Percentiles rank a stretch among this genome's conserved stretches.
phyloP scores from a whole-genome alignment of 1,140 invertebrate genomes.

The Zaprionus ghesquierei region DNA sequence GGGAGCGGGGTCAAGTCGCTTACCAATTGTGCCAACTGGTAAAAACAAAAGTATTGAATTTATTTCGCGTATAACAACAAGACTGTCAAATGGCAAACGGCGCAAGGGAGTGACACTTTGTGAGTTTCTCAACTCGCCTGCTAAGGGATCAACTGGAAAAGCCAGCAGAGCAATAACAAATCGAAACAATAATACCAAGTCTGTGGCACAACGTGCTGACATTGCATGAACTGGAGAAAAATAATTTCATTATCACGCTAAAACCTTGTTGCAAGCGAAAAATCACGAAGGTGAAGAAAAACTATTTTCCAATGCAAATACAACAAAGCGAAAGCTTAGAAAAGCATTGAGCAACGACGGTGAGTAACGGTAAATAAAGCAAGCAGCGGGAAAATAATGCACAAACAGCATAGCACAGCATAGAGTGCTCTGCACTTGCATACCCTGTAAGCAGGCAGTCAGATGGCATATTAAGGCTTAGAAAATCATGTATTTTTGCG shows the following conservation, averaged over 20 bases:
- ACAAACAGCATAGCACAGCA: neutral
- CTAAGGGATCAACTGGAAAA: conserved; percentile 44
- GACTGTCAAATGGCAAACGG: conserved; percentile 3
- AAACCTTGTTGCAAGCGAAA: conserved; percentile 34
- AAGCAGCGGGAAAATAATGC: neutral
- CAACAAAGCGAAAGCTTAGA: conserved; percentile 26
- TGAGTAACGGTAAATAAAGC: neutral
- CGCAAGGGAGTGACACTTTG: conserved; percentile 41
- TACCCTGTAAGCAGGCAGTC: neutral
- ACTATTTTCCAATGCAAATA: conserved; percentile 38
- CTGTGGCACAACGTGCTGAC: conserved; percentile 23
- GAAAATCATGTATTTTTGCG: neutral
- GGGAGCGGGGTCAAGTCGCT: neutral
- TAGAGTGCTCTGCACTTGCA: neutral
- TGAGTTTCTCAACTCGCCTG: conserved; percentile 47
- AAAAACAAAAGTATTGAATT: conserved; percentile 69
- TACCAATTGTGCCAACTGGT: conserved; percentile 51
- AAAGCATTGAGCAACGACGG: neutral
- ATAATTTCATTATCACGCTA: conserved; percentile 48
- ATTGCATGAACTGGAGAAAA: conserved; percentile 42
- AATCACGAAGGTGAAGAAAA: conserved; percentile 52
- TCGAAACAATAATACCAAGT: conserved; percentile 5
- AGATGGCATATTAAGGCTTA: neutral
- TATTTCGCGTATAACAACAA: conserved; percentile 44
- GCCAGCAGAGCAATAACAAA: conserved; percentile 9